Evolutionary conservation across 1,140 invertebrate genomes (phyloP).

Genomic region (Medauroidea extradentata): DNA sequence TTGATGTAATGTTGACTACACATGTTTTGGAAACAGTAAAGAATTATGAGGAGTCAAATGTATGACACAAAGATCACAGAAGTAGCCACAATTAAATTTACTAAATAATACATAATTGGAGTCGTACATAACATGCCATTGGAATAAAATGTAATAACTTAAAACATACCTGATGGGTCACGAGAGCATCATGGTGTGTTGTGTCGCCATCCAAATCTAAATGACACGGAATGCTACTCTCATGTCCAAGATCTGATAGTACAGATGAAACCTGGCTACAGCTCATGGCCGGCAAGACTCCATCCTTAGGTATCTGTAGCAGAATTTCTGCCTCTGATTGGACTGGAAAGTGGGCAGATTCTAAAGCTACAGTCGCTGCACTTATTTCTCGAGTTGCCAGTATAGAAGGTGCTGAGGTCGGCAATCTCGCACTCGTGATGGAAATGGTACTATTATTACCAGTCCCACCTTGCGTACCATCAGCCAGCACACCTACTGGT

Average conservation of each 20-base stretch:
- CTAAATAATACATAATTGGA: no score
- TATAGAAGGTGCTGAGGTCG: neutral
- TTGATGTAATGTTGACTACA: no score
- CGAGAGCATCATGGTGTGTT: constrained; percentile 2
- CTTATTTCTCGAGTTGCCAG: no score
- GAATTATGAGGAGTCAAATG: no score
- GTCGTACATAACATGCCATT: no score
- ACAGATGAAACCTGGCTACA: constrained; percentile 18
- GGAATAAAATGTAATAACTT: no score
- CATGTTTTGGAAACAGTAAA: no score
- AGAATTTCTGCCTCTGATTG: constrained; percentile 12
- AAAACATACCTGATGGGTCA: neutral
- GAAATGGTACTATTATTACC: neutral
- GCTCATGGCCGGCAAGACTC: constrained; percentile 13
- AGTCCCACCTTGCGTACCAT: no score
- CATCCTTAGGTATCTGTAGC: constrained; percentile 7
- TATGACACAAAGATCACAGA: no score
- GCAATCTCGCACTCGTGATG: neutral
- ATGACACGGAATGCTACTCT: neutral
- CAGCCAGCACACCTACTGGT: no score
- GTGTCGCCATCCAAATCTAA: constrained; percentile 7
- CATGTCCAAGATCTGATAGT: constrained; percentile 6
- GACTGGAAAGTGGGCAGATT: constrained; percentile 1
- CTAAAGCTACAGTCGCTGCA: neutral
- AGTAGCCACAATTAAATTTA: no score